phyloP scores from a whole-genome alignment of 2,113 vertebrate genomes.

The Neofelis nebulosa region DNA sequence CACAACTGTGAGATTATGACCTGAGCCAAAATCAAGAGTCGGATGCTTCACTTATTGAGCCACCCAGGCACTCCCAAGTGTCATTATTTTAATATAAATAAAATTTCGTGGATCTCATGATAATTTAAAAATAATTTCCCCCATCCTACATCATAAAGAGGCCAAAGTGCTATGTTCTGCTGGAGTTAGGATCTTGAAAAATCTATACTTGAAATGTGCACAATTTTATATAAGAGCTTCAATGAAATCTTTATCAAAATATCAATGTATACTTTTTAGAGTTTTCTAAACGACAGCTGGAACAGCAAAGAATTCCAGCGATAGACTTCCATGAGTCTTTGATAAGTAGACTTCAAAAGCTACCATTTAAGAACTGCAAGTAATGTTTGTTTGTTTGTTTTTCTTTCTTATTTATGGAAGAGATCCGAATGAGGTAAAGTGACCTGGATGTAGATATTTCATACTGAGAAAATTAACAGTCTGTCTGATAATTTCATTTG shows the following conservation, averaged over 20 bases:
- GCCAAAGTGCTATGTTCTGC: neutral
- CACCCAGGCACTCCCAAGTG: neutral
- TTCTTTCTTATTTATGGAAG: neutral
- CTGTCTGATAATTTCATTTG: neutral
- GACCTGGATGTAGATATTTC: neutral
- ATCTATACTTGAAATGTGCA: neutral
- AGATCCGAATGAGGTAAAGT: neutral
- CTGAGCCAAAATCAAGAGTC: no score
- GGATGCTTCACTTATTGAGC: no score
- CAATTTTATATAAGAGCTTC: neutral
- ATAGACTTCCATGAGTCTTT: neutral
- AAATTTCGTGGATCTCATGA: neutral
- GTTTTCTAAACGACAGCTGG: neutral
- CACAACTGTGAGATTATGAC: no score
- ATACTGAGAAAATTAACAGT: neutral
- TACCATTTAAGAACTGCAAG: neutral
- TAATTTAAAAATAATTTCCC: neutral
- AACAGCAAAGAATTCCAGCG: neutral
- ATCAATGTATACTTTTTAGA: neutral
- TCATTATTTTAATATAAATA: constrained; percentile 30
- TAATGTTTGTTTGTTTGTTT: neutral
- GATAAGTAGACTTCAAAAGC: neutral
- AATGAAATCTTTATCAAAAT: neutral
- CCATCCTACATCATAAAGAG: neutral
- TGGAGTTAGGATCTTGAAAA: neutral